Evolutionary conservation across 1,140 invertebrate species (phyloP).

Genomic region (Pentalonia nigronervosa): DNA sequence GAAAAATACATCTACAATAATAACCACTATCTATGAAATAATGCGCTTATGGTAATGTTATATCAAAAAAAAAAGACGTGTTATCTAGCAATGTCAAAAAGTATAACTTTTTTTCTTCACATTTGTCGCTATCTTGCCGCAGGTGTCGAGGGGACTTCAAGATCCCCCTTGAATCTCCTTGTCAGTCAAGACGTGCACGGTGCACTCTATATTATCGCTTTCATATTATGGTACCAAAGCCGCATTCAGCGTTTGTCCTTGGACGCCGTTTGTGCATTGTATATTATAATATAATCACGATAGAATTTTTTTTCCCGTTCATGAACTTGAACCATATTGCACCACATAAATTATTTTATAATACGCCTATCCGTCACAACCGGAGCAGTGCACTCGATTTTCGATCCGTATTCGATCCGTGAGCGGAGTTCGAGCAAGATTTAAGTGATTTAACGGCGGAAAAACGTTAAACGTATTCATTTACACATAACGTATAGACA

Average conservation of each 20-base stretch:
- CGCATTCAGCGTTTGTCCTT: background rate
- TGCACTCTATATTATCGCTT: background rate
- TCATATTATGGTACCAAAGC: background rate
- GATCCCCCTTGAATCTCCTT: background rate
- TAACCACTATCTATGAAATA: background rate
- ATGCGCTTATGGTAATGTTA: background rate
- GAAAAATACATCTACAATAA: background rate
- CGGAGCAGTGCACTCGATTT: too few species aligned
- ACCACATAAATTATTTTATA: background rate
- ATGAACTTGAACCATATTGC: background rate
- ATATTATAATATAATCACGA: background rate
- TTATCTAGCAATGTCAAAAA: background rate
- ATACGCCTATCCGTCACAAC: too few species aligned
- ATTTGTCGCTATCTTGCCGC: background rate
- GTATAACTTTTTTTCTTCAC: background rate
- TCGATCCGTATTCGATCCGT: too few species aligned
- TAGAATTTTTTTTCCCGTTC: background rate
- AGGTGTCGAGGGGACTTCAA: background rate
- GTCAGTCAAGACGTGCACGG: background rate
- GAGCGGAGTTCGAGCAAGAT: too few species aligned
- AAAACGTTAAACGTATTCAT: too few species aligned
- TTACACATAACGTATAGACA: too few species aligned
- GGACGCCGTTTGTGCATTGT: background rate
- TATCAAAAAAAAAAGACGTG: background rate
- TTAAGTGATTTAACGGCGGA: too few species aligned